Conservation (phyloP, 2,797 vertebrate species). For the Psittacula derbiana region DNA sequence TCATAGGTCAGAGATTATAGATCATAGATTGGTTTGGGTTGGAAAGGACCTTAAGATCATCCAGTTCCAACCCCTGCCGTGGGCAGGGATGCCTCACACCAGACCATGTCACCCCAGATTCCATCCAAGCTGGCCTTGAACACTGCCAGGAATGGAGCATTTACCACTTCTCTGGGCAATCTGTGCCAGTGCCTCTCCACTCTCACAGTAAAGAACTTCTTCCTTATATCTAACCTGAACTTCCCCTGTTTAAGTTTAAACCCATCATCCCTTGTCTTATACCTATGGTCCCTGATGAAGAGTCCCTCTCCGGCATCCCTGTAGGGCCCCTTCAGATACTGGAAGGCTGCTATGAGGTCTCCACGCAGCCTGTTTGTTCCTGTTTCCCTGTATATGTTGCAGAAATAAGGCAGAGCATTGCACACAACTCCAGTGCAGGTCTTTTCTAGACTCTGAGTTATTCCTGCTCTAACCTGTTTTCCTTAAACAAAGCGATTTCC, state of each 20-base stretch:
- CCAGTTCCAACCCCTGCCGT: neutral
- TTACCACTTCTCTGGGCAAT: neutral
- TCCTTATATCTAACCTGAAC: neutral
- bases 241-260: neutral
- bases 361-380: neutral
- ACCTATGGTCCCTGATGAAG: neutral
- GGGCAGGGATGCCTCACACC: neutral
- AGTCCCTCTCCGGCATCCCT: neutral
- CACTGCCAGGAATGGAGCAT: neutral
- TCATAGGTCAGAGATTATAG: neutral
- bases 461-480: neutral
- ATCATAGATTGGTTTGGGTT: neutral
- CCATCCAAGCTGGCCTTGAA: neutral
- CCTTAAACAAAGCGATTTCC: conserved; percentile 1
- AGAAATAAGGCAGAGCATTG: neutral
- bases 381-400: neutral
- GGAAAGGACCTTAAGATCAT: neutral
- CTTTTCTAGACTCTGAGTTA: neutral
- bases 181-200: neutral
- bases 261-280: neutral
- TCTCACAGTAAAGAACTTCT: neutral
- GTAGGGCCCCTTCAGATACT: neutral
- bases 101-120: neutral
- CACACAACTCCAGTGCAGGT: neutral
- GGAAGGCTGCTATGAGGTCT: neutral